Conservation (phyloP, 2,888 invertebrate species). For the Agrotis ipsilon region DNA sequence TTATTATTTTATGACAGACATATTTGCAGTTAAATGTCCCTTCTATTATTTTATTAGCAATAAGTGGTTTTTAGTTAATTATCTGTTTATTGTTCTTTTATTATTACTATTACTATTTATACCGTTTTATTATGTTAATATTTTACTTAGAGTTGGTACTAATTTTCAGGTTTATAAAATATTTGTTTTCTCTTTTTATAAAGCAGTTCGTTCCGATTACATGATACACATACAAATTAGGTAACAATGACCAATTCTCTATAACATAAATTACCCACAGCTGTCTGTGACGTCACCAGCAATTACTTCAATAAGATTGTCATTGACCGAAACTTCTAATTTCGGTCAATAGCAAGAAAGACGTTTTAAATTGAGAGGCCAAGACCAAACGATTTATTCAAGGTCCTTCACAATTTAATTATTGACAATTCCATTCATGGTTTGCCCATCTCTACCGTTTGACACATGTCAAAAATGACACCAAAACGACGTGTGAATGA, state of each 20-base stretch:
- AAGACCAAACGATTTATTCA: conserved; percentile 28
- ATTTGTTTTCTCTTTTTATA: no score
- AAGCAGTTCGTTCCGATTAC: neutral
- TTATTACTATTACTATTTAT: no score
- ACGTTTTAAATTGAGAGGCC: conserved; percentile 39
- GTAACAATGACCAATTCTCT: conserved; percentile 2
- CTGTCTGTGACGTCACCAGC: conserved; percentile 8
- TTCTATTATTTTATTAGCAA: neutral
- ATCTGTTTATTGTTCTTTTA: no score
- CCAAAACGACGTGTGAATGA: conserved; percentile 50
- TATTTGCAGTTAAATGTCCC: conserved; percentile 8
- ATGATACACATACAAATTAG: conserved; percentile 9
- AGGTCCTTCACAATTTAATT: conserved; percentile 48
- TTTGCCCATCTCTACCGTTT: conserved; percentile 46
- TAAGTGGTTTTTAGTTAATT: neutral
- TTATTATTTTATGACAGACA: neutral
- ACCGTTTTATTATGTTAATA: no score
- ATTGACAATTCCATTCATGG: conserved; percentile 33
- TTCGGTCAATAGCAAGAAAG: conserved; percentile 31
- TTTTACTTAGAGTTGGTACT: no score
- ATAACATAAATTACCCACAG: conserved; percentile 4
- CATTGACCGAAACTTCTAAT: conserved; percentile 28
- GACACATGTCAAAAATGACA: conserved; percentile 60
- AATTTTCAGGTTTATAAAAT: no score
- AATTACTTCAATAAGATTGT: conserved; percentile 46